Percentiles rank a stretch among this genome's conserved stretches.
phyloP scores from a whole-genome alignment of 23 tunicate species.

The Styela plicata region DNA sequence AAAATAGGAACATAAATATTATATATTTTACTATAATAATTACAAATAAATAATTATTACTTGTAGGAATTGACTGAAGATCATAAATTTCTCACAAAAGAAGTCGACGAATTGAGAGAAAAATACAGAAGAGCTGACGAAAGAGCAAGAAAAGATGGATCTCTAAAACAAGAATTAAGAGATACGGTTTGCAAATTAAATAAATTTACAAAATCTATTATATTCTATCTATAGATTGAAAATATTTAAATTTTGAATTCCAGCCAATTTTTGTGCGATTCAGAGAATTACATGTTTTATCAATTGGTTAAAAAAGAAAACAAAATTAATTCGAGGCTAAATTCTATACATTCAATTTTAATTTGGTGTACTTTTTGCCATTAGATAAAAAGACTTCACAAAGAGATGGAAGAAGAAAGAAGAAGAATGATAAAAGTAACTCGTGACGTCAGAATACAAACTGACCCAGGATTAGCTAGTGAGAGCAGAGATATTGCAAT shows the following conservation, averaged over 20 bases:
- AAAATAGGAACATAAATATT: too few relatives aligned
- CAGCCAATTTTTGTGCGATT: too few relatives aligned
- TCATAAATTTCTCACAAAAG: constrained; percentile 56
- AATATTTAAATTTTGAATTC: too few relatives aligned
- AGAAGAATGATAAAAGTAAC: constrained; percentile 51
- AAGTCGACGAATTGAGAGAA: constrained; percentile 57
- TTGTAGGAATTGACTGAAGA: constrained; percentile 64
- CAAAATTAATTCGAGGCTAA: too few relatives aligned
- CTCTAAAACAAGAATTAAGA: constrained; percentile 70
- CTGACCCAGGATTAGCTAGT: constrained; percentile 73
- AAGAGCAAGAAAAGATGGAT: constrained; percentile 59
- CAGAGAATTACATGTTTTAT: too few relatives aligned
- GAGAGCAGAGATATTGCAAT: constrained; percentile 81
- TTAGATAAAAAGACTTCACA: constrained; percentile 59
- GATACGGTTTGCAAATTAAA: constrained; percentile 40
- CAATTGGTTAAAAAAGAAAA: too few relatives aligned
- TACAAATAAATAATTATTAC: too few relatives aligned
- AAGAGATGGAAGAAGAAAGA: constrained; percentile 80
- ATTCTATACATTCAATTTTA: too few relatives aligned
- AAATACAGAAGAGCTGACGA: constrained; percentile 64
- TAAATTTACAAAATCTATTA: too few relatives aligned
- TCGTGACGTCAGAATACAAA: constrained; percentile 59
- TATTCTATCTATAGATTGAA: too few relatives aligned
- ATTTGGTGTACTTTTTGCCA: too few relatives aligned
- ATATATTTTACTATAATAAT: too few relatives aligned